Evolutionary conservation across 2,797 vertebrate species (phyloP).

Genomic region (Pangasius sanitwongsei): DNA sequence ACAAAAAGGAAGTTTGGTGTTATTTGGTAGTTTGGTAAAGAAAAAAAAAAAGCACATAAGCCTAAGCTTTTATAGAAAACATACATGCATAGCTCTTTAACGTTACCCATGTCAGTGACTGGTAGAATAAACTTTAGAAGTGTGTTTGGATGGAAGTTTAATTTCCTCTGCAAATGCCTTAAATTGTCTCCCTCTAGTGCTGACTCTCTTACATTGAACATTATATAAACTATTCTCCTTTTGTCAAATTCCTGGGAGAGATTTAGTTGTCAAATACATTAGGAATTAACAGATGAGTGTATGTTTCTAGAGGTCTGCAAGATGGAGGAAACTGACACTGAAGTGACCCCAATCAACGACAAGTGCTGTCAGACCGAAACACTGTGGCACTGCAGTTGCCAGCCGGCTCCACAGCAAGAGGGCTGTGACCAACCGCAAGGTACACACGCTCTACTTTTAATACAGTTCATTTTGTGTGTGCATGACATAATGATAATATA

Average conservation of each 20-base stretch:
- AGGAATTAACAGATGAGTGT: slow-evolving; percentile 8
- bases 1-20: not conserved
- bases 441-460: slow-evolving; percentile 39
- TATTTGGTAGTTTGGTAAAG: not conserved
- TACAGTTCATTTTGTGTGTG: not conserved
- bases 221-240: not conserved
- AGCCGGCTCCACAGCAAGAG: slow-evolving; percentile 45
- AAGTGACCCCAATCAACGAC: slow-evolving; percentile 51
- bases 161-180: not conserved
- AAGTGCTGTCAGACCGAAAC: slow-evolving; percentile 60
- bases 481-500: not conserved
- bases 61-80: not conserved
- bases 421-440: slow-evolving; percentile 52
- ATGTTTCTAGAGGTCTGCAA: slow-evolving; percentile 29
- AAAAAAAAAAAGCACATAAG: not conserved
- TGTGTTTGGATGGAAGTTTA: not conserved
- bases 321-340: slow-evolving; percentile 46
- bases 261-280: not conserved
- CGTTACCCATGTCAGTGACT: not conserved
- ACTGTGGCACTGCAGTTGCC: slow-evolving; percentile 42
- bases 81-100: not conserved
- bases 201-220: not conserved
- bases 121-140: not conserved
- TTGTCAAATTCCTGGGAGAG: not conserved
- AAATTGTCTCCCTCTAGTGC: not conserved